Evolutionary conservation across 2,888 invertebrate genomes (phyloP).

Genomic region (Acanthosoma haemorrhoidale): DNA sequence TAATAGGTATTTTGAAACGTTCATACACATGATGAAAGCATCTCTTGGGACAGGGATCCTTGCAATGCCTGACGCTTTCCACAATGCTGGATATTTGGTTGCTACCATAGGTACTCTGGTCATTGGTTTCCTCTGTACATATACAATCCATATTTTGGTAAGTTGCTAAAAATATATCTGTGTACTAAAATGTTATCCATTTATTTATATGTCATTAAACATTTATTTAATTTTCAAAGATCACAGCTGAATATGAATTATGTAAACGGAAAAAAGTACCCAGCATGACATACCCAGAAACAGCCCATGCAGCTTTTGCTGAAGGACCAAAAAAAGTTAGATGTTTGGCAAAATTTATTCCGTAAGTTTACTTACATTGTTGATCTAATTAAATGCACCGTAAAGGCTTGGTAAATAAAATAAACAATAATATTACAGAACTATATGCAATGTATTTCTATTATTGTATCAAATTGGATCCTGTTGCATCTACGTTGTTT

Average conservation of each 20-base stretch:
- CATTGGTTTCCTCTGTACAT: slow-evolving; percentile 84
- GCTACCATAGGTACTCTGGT: slow-evolving; percentile 74
- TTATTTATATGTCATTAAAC: background rate
- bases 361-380: slow-evolving; percentile 31
- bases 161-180: slow-evolving; percentile 43
- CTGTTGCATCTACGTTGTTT: slow-evolving; percentile 93
- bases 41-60: slow-evolving; percentile 88
- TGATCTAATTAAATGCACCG: background rate
- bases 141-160: slow-evolving; percentile 87
- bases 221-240: slow-evolving; percentile 31
- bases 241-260: slow-evolving; percentile 58
- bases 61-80: slow-evolving; percentile 83
- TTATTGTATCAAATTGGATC: slow-evolving; percentile 90
- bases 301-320: slow-evolving; percentile 68
- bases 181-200: background rate
- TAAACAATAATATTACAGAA: slow-evolving; percentile 49
- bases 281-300: slow-evolving; percentile 72
- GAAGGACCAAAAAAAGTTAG: slow-evolving; percentile 62
- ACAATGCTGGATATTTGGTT: slow-evolving; percentile 73
- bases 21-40: slow-evolving; percentile 81
- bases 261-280: slow-evolving; percentile 51
- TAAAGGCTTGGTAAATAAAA: background rate
- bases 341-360: slow-evolving; percentile 36
- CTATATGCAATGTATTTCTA: slow-evolving; percentile 66
- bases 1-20: slow-evolving; percentile 68